Evolutionary conservation across 2,888 invertebrate species (phyloP).

Genomic region (Macropis europaea): DNA sequence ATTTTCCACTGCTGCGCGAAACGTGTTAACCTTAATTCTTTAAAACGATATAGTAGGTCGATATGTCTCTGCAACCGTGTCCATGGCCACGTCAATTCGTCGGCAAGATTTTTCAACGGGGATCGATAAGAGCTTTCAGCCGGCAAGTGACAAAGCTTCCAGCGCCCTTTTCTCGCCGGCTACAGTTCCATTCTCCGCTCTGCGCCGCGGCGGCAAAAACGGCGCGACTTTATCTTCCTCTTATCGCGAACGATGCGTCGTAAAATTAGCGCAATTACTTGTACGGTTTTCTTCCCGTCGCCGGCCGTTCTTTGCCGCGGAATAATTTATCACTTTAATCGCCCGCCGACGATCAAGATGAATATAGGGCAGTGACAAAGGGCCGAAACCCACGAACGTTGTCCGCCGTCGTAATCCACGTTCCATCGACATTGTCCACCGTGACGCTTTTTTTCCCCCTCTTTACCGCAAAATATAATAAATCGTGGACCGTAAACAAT

Average conservation of each 20-base stretch:
- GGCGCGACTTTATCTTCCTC: slow-evolving; percentile 26
- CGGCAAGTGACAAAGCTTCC: slow-evolving; percentile 12
- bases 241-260: slow-evolving; percentile 42
- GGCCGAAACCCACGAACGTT: neutral
- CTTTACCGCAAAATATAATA: slow-evolving; percentile 32
- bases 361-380: slow-evolving; percentile 53
- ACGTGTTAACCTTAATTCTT: no score
- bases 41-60: neutral
- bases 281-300: slow-evolving; percentile 22
- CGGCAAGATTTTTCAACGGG: neutral
- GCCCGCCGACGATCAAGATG: slow-evolving; percentile 38
- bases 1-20: no score
- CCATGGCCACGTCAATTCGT: slow-evolving; percentile 26
- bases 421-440: slow-evolving; percentile 27
- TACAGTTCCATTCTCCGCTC: slow-evolving; percentile 1
- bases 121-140: slow-evolving; percentile 10
- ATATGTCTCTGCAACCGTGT: neutral
- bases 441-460: neutral
- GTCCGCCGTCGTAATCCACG: slow-evolving; percentile 2
- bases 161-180: neutral
- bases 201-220: slow-evolving; percentile 15
- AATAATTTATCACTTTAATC: slow-evolving; percentile 60
- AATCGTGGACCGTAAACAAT: slow-evolving; percentile 20
- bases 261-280: slow-evolving; percentile 58
- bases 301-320: slow-evolving; percentile 19